Base-by-base conservation (phyloP, 2,888 invertebrate genomes). In the Uloborus plumipes region DNA sequence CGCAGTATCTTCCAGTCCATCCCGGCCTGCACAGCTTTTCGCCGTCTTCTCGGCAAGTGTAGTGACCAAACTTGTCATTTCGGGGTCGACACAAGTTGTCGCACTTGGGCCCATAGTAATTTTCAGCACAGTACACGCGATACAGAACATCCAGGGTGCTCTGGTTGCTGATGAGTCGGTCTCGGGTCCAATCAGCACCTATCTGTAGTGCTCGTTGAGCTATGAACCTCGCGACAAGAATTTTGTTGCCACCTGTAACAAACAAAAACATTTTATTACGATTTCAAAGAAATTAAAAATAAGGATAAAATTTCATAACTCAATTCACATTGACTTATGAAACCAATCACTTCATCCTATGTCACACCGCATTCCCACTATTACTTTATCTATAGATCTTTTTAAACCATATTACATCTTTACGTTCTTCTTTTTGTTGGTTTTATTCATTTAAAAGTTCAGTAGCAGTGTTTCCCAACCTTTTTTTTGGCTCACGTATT, bases 11-110 rank as follows among this genome's bases (percentile, higher is more conserved):
- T 39, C 64, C 64, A 39, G 47, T 64, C 98, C 98, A 98, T 87
- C 98, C 98, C 85, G 93, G 93, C 88, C 96, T 92, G 90, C 98
- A 98, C 87, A 93, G 93, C 91, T 97, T 97, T 90, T 95, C 94
- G 87, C 98, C 98, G 3, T 73, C 55, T 14, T 72, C 69, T 76
- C 92, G 91, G 91, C 98, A 98, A 86, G 93, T 93, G 91, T 96
- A 97, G 91, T 98, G 98, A 58, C 98, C 98, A 90, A 97, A 97
- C 89, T 93, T 93, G 91, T 98, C 97, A 91, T 97, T 93, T 84
- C 97, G 91, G 85, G 97, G 94, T 85, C 96, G 92, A 90, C 98
- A 98, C 90, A 97, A 94, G 89, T 95, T 96, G 88, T 95, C 96
- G 91, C 98, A 98, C 75, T 96, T 96, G 87, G 94, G 93, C 90